Conservation (phyloP, 2,797 vertebrate species). For the Numenius phaeopus region DNA sequence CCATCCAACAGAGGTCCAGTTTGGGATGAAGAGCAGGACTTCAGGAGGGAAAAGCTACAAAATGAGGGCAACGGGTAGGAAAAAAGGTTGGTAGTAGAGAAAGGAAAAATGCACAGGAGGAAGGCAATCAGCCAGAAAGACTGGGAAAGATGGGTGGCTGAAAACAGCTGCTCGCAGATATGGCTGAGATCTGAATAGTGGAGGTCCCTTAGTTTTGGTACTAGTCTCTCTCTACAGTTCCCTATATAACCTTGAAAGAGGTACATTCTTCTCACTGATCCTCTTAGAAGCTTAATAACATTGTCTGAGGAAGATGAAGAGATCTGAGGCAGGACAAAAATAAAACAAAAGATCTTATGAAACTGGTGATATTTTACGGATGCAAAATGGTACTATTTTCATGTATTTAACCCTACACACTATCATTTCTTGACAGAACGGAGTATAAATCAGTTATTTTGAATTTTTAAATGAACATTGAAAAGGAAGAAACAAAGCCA, state of each 20-base stretch:
- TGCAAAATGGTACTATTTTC: neutral
- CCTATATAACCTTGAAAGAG: neutral
- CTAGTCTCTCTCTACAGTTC: neutral
- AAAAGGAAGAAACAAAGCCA: neutral
- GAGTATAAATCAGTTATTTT: neutral
- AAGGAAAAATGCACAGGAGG: neutral
- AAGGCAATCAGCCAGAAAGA: neutral
- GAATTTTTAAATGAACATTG: neutral
- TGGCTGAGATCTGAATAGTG: neutral
- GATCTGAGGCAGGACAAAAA: accelerated
- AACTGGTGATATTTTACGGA: neutral
- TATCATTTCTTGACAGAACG: neutral
- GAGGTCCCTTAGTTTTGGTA: neutral
- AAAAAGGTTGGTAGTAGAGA: neutral
- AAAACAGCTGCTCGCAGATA: neutral
- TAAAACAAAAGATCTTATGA: neutral
- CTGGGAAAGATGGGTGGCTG: neutral
- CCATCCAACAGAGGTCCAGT: neutral
- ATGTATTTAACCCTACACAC: neutral
- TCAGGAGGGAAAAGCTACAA: neutral
- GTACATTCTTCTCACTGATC: neutral
- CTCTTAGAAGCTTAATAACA: neutral
- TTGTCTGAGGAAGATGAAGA: neutral
- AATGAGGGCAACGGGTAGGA: accelerated
- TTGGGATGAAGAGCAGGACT: neutral